Conservation (phyloP, 2,888 invertebrate species). For the Syrista parreyssii region DNA sequence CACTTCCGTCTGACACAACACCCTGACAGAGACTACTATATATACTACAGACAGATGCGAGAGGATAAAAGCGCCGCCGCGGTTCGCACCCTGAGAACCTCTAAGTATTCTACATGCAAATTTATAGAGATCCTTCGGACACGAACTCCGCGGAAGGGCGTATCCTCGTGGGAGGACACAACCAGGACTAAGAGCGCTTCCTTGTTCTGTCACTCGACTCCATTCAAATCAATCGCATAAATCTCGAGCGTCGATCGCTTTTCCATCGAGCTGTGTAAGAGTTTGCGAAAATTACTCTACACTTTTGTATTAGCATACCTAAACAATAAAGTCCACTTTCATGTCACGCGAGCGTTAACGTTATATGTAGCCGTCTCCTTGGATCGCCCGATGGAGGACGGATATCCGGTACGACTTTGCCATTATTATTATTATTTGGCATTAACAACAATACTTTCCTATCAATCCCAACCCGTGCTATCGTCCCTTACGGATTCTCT, state of each 20-base stretch:
- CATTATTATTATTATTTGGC: background rate
- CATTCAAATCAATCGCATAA: conserved; percentile 66
- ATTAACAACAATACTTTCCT: background rate
- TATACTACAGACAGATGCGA: conserved; percentile 35
- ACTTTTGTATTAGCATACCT: background rate
- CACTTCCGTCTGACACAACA: conserved; percentile 23
- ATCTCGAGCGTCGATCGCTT: conserved; percentile 51
- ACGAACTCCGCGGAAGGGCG: conserved; percentile 48
- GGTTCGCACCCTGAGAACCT: conserved; percentile 43
- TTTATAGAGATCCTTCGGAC: conserved; percentile 67
- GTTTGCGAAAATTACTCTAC: background rate
- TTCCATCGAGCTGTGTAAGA: background rate
- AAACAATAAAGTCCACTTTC: background rate
- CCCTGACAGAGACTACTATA: background rate
- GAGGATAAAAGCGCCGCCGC: conserved; percentile 25
- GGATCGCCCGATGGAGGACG: background rate
- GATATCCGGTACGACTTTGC: background rate
- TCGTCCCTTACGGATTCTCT: background rate
- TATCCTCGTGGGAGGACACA: conserved; percentile 55
- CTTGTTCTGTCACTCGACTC: conserved; percentile 66
- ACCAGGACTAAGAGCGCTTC: conserved; percentile 66
- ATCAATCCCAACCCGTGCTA: background rate
- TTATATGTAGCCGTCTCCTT: background rate
- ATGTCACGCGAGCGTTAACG: background rate
- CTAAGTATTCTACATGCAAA: conserved; percentile 65